These are phyloP conservation scores for Mesorhabditis belari DNA, from an alignment of 2,888 invertebrate genomes.

Conservation along the genomic window DNA sequence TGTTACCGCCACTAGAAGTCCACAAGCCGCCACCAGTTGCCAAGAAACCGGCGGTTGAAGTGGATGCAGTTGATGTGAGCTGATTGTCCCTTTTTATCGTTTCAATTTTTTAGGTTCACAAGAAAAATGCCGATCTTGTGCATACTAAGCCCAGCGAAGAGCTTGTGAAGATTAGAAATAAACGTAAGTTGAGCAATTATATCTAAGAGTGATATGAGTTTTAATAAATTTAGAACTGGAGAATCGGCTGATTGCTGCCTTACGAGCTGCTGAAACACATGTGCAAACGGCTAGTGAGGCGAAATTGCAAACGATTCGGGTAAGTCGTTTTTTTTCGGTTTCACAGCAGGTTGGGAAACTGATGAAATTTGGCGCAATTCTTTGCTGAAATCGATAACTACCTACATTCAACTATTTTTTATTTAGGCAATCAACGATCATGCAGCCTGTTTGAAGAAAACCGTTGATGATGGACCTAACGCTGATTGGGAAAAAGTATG, in stretches of 20 bases:
- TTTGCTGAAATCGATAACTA: neutral
- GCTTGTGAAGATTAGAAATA: conserved; percentile 12
- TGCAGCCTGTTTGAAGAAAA: conserved; percentile 53
- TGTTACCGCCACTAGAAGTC: conserved; percentile 16
- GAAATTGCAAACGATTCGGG: conserved; percentile 30
- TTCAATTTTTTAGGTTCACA: neutral
- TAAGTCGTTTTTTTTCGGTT: neutral
- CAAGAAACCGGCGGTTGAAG: conserved; percentile 21
- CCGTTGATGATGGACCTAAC: conserved; percentile 48
- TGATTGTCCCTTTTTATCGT: conserved; percentile 10
- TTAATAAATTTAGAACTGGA: conserved; percentile 29
- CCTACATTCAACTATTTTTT: conserved; percentile 8
- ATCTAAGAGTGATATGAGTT: neutral
- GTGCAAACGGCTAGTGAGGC: conserved; percentile 35
- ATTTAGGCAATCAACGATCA: conserved; percentile 51
- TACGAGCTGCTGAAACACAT: conserved; percentile 30
- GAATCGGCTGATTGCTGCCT: conserved; percentile 23
- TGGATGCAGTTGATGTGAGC: conserved; percentile 41
- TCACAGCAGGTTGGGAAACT: too few species aligned
- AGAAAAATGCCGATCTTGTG: neutral
- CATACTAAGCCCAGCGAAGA: conserved; percentile 14
- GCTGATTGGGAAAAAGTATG: conserved; percentile 30
- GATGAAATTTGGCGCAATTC: too few species aligned
- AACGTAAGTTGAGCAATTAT: conserved; percentile 9
- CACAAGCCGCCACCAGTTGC: conserved; percentile 16